Conservation (phyloP, 2,113 vertebrate species). For the Phalacrocorax aristotelis region DNA sequence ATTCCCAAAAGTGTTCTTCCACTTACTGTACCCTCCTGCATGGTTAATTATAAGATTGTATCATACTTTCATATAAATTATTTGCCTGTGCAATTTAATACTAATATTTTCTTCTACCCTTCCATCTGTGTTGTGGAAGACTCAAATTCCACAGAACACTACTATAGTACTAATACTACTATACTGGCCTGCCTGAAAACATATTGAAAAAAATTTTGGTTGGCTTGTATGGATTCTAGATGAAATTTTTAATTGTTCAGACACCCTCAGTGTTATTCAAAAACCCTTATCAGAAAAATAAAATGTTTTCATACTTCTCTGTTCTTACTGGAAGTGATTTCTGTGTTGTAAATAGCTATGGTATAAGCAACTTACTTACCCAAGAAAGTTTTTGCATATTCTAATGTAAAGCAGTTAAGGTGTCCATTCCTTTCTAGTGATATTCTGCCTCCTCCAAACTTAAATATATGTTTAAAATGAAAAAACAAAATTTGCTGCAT, state of each 20-base stretch:
- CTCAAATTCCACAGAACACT: background rate
- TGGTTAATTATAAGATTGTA: background rate
- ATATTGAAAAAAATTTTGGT: background rate
- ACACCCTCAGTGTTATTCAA: background rate
- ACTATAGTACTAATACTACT: background rate
- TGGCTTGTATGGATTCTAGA: background rate
- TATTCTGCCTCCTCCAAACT: background rate
- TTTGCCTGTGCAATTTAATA: background rate
- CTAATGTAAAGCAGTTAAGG: background rate
- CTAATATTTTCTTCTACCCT: background rate
- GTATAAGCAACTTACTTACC: background rate
- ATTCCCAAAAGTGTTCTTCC: background rate
- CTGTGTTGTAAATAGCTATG: background rate
- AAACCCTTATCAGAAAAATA: background rate
- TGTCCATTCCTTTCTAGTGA: background rate
- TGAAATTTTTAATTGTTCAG: background rate
- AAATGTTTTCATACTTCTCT: background rate
- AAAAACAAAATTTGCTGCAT: background rate
- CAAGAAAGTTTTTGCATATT: background rate
- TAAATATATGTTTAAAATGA: background rate
- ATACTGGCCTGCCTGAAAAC: background rate
- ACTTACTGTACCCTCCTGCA: rapidly evolving
- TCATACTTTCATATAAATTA: background rate
- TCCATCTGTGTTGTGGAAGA: background rate
- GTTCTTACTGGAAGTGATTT: background rate